These are phyloP conservation scores for Campoplex nolae DNA, from an alignment of 2,888 invertebrate species.

Conservation along the genomic window DNA sequence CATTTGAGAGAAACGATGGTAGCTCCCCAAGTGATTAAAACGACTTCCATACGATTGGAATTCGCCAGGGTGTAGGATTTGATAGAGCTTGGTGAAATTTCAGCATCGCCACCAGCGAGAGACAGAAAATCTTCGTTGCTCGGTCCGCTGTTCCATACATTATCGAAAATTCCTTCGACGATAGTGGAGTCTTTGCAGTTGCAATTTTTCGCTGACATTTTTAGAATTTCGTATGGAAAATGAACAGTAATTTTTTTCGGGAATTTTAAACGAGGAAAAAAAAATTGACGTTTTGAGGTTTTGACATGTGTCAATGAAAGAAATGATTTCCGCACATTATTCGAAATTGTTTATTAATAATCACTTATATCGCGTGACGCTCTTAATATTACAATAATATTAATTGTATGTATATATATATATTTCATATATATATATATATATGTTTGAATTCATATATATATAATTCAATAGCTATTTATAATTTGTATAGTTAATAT, in stretches of 20 bases:
- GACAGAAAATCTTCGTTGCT: constrained; percentile 40
- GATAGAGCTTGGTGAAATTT: constrained; percentile 58
- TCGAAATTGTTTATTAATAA: constrained; percentile 80
- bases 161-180: constrained; percentile 77
- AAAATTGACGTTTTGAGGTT: constrained; percentile 41
- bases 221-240: not conserved
- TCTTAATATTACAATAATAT: constrained; percentile 76
- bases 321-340: constrained; percentile 73
- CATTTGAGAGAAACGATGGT: constrained; percentile 91
- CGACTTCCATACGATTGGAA: constrained; percentile 87
- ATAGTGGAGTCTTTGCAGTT: constrained; percentile 74
- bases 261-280: not conserved
- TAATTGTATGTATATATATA: constrained; percentile 54
- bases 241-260: not conserved
- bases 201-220: constrained; percentile 69
- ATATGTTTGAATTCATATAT: constrained; percentile 56
- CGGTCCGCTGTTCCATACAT: constrained; percentile 66
- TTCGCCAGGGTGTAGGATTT: constrained; percentile 88
- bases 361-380: constrained; percentile 74
- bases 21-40: constrained; percentile 92
- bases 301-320: constrained; percentile 54
- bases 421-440: constrained; percentile 62
- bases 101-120: constrained; percentile 53
- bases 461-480: constrained; percentile 70
- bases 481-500: constrained; percentile 79